Conservation (phyloP, 2,113 vertebrate species). For the Brienomyrus longianalis region DNA sequence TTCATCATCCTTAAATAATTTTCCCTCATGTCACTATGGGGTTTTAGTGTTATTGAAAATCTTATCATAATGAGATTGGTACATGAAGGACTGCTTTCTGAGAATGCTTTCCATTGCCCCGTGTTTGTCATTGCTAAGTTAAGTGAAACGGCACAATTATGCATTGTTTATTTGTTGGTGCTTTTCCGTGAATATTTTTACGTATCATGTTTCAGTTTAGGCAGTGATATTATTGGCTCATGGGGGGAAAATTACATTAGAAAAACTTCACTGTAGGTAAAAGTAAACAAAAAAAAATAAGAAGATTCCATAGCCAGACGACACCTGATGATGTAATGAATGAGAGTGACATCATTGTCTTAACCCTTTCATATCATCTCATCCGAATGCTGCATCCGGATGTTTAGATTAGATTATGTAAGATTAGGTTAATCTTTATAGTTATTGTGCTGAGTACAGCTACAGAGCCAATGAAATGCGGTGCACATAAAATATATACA, state of each 20-base stretch:
- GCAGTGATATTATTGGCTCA: neutral
- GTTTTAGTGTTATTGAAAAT: neutral
- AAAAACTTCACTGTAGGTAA: neutral
- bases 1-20: neutral
- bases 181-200: neutral
- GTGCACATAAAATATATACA: neutral
- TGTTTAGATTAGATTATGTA: neutral
- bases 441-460: neutral
- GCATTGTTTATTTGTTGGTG: neutral
- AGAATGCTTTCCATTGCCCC: neutral
- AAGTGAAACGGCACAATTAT: neutral
- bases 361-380: neutral
- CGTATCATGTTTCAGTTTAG: neutral
- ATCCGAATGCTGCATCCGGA: neutral
- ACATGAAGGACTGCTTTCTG: neutral
- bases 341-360: neutral
- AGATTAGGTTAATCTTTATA: neutral
- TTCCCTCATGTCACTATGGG: neutral
- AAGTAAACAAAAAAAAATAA: neutral
- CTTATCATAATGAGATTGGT: neutral
- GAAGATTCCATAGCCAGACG: neutral
- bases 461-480: neutral
- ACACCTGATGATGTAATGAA: neutral
- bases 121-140: neutral
- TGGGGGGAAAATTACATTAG: neutral